Evolutionary conservation across 2,113 vertebrate species (phyloP), one percentile per base, ranked within the genome.

Genomic region (Bubalus kerabau): DNA sequence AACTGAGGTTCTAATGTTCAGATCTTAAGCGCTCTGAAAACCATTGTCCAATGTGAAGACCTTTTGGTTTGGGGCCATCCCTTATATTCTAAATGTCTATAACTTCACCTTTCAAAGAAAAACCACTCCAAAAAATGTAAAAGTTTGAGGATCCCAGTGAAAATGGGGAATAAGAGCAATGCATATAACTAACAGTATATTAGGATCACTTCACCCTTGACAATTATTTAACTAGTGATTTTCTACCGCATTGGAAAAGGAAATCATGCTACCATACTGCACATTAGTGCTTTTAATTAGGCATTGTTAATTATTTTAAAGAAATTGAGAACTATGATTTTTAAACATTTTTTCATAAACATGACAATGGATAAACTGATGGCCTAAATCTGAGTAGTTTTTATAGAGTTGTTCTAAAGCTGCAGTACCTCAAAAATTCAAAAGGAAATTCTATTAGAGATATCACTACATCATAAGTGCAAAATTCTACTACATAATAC

Each of bases 391-490:
- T 12, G 30, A 40, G 40, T 84, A 59, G 32, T 86, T 96, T 71
- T 94, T 87, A 12, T 10, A 32, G 4, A 67, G 64, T 62, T 98
- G 43, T 64, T 52, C 80, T 24, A 52, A 96, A 30, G 17, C 56
- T 96, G 36, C 24, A 1, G 5, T 67, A 74, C 12, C 82, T 91
- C 17, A 97, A 60, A 98, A 87, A 97, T 32, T 5, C 64, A 96
- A 83, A 89, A 36, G 64, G 4, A 97, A 95, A 80, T 96, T 97
- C 87, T 52, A 91, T 3, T 86, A 86, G 87, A 97, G 94, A 43
- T 46, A 36, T 19, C 52, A 83, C 52, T 83, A 82, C 52, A 62
- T 56, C 87, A 86, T 74, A 71, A 48, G n/a, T n/a, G 67, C 14
- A 83, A 57, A 87, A 83, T 36, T 15, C 81, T 56, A 16, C 32